Base-by-base conservation (phyloP, 2,888 invertebrate genomes). In the Alloplasta piceator region DNA sequence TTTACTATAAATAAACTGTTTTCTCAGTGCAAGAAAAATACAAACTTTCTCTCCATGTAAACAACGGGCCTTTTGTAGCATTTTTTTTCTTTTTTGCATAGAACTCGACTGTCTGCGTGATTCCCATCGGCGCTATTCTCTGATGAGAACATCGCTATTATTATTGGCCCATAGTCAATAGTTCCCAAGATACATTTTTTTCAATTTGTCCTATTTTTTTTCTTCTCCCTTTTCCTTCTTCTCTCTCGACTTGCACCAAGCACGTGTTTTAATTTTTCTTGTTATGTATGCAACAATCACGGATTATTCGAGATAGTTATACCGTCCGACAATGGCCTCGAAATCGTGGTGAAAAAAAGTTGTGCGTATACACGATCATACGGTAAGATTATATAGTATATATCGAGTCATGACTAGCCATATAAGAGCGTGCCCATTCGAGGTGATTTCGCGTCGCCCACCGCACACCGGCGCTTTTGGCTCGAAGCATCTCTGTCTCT, bases 401-500 rank as follows among this genome's bases (percentile, higher is more conserved):
- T 84, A 85, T 77, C 83, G 83, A 86, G 86, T 88, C 86, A 86
- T 83, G 79, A 83, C 80, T 75, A 82, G 72, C 89, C 89, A 88
- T 89, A 89, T 89, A 89, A 88, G 89, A 85, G 80, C 88, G 89
- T 89, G 81, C 80, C 85, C 89, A 87, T 87, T 26, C 26, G 88
- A 85, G 84, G 86, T 85, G 85, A 82, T 87, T 86, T 86, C 82
- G 78, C 83, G 82, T 89, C 88, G 88, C 89, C 87, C 86, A 88
- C 88, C 84, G 67, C 56, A 72, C 58, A 52, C 26, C 26, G 26
- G 14, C 78, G 78, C 56, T 48, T 48, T 58, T 61, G 48, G 48
- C 48, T 48, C 48, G 12, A 48, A 6, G 12, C 52, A 14, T 63
- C 38, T 64, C 10, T 16, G 5, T 46, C 46, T 16, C 16, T 7